A percentile compares a stretch with the other conserved stretches of the same genome.
Conservation (phyloP, 2,888 invertebrate species). For the Urechis unicinctus region DNA sequence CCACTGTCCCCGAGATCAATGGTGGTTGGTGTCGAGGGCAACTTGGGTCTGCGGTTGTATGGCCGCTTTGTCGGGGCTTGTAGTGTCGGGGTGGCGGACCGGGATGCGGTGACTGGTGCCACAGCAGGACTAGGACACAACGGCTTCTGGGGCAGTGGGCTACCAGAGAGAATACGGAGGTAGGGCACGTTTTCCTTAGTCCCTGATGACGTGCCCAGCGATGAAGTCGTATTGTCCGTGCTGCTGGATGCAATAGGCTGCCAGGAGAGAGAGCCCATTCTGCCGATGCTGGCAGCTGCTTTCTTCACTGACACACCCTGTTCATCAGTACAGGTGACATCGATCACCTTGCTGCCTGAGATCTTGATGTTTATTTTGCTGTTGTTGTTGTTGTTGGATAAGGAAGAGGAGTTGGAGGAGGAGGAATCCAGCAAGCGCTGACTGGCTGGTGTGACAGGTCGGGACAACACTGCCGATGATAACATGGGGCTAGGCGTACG, state of each 20-base stretch:
- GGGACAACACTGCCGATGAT: neutral
- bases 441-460: neutral
- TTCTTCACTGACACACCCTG: neutral
- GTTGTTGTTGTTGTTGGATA: neutral
- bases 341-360: constrained; percentile 9
- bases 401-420: neutral
- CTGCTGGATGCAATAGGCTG: neutral
- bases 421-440: neutral
- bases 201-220: neutral
- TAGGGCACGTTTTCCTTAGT: neutral
- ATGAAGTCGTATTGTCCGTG: neutral
- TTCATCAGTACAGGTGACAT: constrained; percentile 1
- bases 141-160: neutral
- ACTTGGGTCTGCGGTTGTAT: neutral
- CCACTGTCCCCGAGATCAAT: neutral
- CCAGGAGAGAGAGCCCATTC: constrained; percentile 9
- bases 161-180: neutral
- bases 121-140: neutral
- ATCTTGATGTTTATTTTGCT: constrained; percentile 7
- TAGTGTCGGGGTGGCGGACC: neutral
- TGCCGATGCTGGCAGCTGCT: constrained; percentile 6
- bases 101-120: too few relatives aligned
- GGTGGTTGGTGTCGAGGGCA: neutral
- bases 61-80: neutral
- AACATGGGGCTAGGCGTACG: neutral